These are phyloP conservation scores for Hedya salicella DNA, from an alignment of 2,888 invertebrate genomes.

Conservation along the genomic window DNA sequence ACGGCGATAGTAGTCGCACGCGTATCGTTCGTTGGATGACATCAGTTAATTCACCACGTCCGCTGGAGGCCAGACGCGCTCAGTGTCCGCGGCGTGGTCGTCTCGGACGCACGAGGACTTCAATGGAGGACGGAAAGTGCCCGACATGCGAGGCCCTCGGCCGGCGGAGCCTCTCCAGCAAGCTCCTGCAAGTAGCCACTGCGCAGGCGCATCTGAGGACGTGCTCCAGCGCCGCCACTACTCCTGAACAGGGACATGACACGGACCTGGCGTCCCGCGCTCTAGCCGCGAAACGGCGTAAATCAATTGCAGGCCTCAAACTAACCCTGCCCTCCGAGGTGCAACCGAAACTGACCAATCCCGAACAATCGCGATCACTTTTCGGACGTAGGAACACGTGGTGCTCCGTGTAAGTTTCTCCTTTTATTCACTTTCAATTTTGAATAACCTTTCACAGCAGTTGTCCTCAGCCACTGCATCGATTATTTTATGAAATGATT, in stretches of 20 bases:
- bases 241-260: conserved; percentile 68
- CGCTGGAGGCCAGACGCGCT: conserved; percentile 78
- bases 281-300: conserved; percentile 78
- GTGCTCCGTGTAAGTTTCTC: conserved; percentile 77
- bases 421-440: conserved; percentile 4
- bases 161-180: conserved; percentile 75
- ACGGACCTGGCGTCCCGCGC: conserved; percentile 75
- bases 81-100: conserved; percentile 81
- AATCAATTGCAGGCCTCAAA: conserved; percentile 77
- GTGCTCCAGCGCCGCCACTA: conserved; percentile 67
- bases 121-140: conserved; percentile 80
- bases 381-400: conserved; percentile 81
- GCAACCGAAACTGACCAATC: conserved; percentile 61
- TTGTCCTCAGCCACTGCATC: background rate
- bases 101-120: conserved; percentile 79
- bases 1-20: conserved; percentile 73
- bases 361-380: conserved; percentile 64
- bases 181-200: conserved; percentile 79
- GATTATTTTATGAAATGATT: conserved; percentile 37
- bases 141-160: conserved; percentile 80
- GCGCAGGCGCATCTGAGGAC: conserved; percentile 81
- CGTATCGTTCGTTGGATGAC: conserved; percentile 79
- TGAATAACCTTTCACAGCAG: background rate
- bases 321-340: conserved; percentile 70
- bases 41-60: conserved; percentile 83